Base-by-base conservation (phyloP, 2,797 vertebrate genomes). In the Triplophysa yarkandensis region DNA sequence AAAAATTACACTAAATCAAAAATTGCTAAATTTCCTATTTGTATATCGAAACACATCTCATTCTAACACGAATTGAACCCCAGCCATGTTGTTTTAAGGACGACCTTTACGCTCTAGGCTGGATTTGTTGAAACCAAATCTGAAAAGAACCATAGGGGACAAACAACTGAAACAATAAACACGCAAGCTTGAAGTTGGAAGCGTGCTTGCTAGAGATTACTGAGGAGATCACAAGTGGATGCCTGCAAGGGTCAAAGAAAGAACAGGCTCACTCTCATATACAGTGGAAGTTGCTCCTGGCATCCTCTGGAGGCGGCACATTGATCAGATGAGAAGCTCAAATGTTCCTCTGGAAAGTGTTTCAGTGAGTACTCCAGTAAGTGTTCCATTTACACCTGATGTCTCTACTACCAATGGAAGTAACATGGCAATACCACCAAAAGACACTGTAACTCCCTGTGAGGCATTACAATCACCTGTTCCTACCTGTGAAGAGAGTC, bases 201-300 rank as follows among this genome's bases (percentile, higher is more conserved):
- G 32, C 9, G 32, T 34, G 32, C 32, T 32, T 7, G 30, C 30
- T 32, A 32, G 30, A 32, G 30, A 32, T 4, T 32, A 34, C 32
- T 8, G 7, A 34, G 39, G 58, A n/a, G 32, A 52, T 21, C 9
- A 27, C 7, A 73, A 73, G 46, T 73, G 32, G 23, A 65, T n/a
- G 23, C 23, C 48, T 55, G 61, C 44, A 39, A 19, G 17, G 3
- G 44, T 72, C 4, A 62, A 62, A 13, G 70, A 50, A 73, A 34
- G 16, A 73, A 73, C 21, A 28, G 60, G 28, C 10, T 32, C 10
- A 4, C 43, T 32, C 21, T 65, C 23, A 1, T 44, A 74, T 21
- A 74, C 34, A 55, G 48, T 73, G 13, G 46, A 65, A 10, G 19
- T 65, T 64, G 71, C 16, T n/a, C 23, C 71, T 1, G 17, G 65